These are phyloP conservation scores for Notoglanidium macrostoma DNA, from an alignment of 2,797 vertebrate genomes.

Conservation along the genomic window DNA sequence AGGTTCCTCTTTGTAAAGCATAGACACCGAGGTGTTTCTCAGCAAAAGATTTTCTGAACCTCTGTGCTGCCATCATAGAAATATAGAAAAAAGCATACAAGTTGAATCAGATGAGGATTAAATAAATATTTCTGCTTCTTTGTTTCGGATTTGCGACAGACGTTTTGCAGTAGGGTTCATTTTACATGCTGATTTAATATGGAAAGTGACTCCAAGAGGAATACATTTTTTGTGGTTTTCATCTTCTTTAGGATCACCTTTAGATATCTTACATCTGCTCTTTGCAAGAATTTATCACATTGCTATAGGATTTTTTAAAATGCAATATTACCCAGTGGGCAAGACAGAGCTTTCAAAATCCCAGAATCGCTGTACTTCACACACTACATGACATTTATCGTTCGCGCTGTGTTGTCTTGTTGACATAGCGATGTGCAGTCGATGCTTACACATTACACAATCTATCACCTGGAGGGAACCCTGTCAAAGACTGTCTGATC, in stretches of 20 bases:
- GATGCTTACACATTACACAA: constrained; percentile 6
- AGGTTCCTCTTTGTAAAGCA: constrained; percentile 22
- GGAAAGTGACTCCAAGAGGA: constrained; percentile 22
- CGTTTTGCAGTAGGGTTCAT: constrained; percentile 9
- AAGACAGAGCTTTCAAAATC: background rate
- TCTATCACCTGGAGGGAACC: constrained; percentile 12
- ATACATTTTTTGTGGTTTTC: constrained; percentile 10
- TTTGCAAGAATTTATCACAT: background rate
- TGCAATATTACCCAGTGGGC: background rate
- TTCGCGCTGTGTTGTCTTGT: constrained; percentile 20
- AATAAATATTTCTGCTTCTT: constrained; percentile 13
- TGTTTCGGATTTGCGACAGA: constrained; percentile 15
- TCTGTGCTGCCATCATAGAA: background rate
- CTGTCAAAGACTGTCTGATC: constrained; percentile 18
- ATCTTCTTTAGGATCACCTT: background rate
- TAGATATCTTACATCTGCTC: background rate
- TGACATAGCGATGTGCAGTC: constrained; percentile 7
- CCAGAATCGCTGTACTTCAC: background rate
- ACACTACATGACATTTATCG: background rate
- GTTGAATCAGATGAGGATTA: constrained; percentile 10
- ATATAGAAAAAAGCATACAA: background rate
- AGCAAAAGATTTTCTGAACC: background rate
- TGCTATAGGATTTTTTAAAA: background rate
- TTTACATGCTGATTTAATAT: constrained; percentile 4
- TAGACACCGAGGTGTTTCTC: background rate